Evolutionary conservation across 2,797 vertebrate genomes (phyloP).

Genomic region (Pangasius djambal): DNA sequence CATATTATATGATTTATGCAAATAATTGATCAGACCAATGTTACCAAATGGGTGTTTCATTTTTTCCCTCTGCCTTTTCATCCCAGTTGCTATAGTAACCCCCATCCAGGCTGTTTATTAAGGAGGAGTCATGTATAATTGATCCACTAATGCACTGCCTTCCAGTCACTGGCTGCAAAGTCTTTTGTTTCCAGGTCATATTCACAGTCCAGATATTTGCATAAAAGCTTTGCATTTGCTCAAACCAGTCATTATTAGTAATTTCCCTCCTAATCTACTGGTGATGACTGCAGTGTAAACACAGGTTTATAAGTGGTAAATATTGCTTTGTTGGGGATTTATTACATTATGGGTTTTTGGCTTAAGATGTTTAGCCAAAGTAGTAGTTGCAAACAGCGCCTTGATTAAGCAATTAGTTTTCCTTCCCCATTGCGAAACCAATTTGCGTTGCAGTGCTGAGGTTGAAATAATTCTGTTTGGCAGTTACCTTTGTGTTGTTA

Average conservation of each 20-base stretch:
- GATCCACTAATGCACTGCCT: conserved; percentile 96
- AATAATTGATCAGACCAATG: conserved; percentile 46
- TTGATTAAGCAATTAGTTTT: conserved; percentile 50
- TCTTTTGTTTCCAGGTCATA: conserved; percentile 98
- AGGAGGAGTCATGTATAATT: conserved; percentile 95
- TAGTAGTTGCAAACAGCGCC: conserved; percentile 49
- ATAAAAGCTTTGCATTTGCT: conserved; percentile 93
- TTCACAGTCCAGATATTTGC: conserved; percentile 90
- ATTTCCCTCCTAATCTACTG: conserved; percentile 88
- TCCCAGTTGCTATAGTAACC: conserved; percentile 90
- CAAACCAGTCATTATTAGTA: conserved; percentile 92
- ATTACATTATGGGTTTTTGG: conserved; percentile 71
- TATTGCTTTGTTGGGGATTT: conserved; percentile 85
- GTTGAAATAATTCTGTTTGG: conserved; percentile 65
- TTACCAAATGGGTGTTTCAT: conserved; percentile 43
- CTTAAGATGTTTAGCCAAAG: conserved; percentile 65
- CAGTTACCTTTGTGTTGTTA: conserved; percentile 59
- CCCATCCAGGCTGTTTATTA: conserved; percentile 80
- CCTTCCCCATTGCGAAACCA: conserved; percentile 40
- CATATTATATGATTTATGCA: conserved; percentile 51
- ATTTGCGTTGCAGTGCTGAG: conserved; percentile 25
- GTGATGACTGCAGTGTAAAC: conserved; percentile 85
- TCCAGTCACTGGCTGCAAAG: conserved; percentile 88
- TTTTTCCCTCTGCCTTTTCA: conserved; percentile 74
- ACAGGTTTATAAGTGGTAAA: conserved; percentile 85